Conservation (phyloP, 1,140 invertebrate species). For the Platorchestia sp. region DNA sequence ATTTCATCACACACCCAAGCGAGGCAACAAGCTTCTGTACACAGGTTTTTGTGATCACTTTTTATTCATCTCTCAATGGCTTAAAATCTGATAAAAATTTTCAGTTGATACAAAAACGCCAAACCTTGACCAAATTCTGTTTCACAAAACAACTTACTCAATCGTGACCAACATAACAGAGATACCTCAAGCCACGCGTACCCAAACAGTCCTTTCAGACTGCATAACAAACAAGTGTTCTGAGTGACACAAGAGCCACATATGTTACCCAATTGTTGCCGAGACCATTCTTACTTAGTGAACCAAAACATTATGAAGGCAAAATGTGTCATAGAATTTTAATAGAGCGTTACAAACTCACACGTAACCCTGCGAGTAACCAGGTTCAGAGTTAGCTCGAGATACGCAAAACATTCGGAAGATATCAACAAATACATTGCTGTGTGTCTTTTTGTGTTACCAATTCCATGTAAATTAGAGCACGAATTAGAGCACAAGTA, state of each 20-base stretch:
- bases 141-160: not conserved
- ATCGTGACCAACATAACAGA: not conserved
- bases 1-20: not conserved
- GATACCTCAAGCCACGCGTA: not conserved
- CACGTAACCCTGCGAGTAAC: not conserved
- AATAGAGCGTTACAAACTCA: not conserved
- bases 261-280: not conserved
- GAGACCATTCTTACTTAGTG: not conserved
- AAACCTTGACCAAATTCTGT: not conserved
- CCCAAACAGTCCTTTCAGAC: not conserved
- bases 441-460: not conserved
- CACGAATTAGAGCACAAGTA: too few relatives aligned
- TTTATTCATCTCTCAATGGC: not conserved
- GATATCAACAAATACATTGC: not conserved
- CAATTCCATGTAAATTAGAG: not conserved
- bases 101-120: not conserved
- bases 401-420: not conserved
- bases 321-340: not conserved
- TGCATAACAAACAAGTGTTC: not conserved
- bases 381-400: not conserved
- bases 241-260: not conserved
- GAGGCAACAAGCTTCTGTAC: not conserved
- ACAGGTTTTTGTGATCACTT: not conserved
- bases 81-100: too few relatives aligned
- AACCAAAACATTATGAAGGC: not conserved